phyloP scores from a whole-genome alignment of 1,140 invertebrate genomes.

The Rhyacophila brunnea region DNA sequence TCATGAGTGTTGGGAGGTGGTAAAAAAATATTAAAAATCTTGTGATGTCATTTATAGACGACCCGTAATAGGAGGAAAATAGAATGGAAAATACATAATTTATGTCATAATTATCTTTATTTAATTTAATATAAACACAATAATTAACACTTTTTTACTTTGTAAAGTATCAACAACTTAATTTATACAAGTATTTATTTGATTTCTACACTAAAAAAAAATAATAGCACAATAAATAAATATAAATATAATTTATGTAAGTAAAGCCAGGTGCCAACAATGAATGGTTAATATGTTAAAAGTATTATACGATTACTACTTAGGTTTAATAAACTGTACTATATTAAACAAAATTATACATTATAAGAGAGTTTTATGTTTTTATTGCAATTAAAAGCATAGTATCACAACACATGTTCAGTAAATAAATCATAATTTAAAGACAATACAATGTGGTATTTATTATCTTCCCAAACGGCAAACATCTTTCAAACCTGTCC shows the following conservation, averaged over 20 bases:
- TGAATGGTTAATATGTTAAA: conserved; percentile 7
- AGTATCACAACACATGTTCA: conserved; percentile 8
- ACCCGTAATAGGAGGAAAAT: no score
- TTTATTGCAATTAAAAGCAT: conserved; percentile 15
- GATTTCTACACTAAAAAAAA: neutral
- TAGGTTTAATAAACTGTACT: neutral
- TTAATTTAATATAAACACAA: conserved; percentile 3
- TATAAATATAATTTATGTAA: conserved; percentile 17
- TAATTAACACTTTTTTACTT: neutral
- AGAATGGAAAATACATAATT: no score
- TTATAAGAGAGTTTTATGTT: conserved; percentile 2
- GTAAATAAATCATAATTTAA: conserved; percentile 4
- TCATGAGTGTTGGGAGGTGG: no score
- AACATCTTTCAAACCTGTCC: neutral
- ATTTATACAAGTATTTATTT: neutral
- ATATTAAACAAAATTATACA: conserved; percentile 5
- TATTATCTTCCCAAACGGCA: neutral
- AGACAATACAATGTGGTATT: neutral
- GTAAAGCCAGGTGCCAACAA: conserved; percentile 18
- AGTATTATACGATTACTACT: conserved; percentile 7
- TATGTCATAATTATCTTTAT: neutral
- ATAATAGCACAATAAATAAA: conserved; percentile 1
- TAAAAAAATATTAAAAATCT: no score
- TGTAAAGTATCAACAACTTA: neutral
- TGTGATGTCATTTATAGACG: no score